Evolutionary conservation across 2,888 invertebrate species (phyloP), one percentile per base, ranked within the genome.

Genomic region (Agrilus cyanescens): DNA sequence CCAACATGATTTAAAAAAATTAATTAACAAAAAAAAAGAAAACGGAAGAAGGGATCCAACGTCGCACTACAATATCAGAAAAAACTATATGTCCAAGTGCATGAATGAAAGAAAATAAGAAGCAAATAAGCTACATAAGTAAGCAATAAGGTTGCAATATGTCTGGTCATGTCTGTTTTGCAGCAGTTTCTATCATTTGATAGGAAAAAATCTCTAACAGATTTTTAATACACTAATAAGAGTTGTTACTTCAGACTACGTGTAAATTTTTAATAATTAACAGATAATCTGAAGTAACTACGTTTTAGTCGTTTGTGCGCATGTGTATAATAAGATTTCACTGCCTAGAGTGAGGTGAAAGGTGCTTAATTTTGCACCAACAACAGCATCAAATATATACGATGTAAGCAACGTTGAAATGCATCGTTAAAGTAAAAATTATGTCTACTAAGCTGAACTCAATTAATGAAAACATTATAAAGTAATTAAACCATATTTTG

Each of bases 81-180:
- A 33, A 41, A 48, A 52, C 43, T 30, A 44, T 29, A 18, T 10
- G 25, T 25, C 4, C 10, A 25, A 25, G 25, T 10, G 25, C 10
- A 25, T 10, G 38, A 39, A 36, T 15, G 15, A 35, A 41, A 36
- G 25, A n/a, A n/a, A n/a, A 42, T 16, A 41, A 47, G 47, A 45
- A 36, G 38, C 41, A 41, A 44, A 56, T 34, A 40, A 37, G 37
- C 37, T 39, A 37, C 41, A 45, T 34, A 40, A 45, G 43, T 37
- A 43, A 33, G 13, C 32, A 35, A 46, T 39, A 46, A 47, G 59
- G 62, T 62, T 65, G 62, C 62, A 60, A 61, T 60, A 63, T 66
- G 66, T 66, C 67, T 66, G 67, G 66, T 65, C 62, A 66, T 58
- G 65, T 66, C 67, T 66, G 66, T 56, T 62, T 61, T 66, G 67